Evolutionary conservation across 2,888 invertebrate species (phyloP).

Genomic region (Agrotis clavis): DNA sequence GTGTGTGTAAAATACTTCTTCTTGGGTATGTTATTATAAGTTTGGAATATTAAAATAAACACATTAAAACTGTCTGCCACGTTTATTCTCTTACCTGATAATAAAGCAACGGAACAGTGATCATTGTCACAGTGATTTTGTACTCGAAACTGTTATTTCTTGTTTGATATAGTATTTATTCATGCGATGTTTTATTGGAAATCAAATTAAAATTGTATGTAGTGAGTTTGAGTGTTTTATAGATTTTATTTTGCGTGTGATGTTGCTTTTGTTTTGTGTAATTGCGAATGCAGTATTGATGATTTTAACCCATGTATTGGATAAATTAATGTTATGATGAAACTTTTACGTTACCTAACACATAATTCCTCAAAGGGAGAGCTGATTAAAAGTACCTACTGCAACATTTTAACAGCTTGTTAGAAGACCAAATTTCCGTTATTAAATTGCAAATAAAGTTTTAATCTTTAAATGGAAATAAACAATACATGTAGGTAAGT

Average conservation of each 20-base stretch:
- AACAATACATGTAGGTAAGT: neutral
- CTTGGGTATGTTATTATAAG: too few species aligned
- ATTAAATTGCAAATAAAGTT: neutral
- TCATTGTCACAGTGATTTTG: constrained; percentile 51
- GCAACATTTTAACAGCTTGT: too few species aligned
- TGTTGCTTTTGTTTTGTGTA: neutral
- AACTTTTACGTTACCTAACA: too few species aligned
- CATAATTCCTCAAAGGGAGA: too few species aligned
- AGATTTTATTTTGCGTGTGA: constrained; percentile 3
- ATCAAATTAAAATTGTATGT: constrained; percentile 28
- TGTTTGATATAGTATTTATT: constrained; percentile 31
- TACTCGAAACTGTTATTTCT: constrained; percentile 50
- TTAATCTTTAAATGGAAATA: neutral
- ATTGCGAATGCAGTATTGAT: neutral
- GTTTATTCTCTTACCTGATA: too few species aligned
- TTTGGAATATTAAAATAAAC: too few species aligned
- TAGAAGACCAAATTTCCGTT: too few species aligned
- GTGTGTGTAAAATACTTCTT: too few species aligned
- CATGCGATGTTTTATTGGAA: constrained; percentile 36
- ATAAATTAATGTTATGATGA: neutral
- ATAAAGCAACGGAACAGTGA: constrained; percentile 24
- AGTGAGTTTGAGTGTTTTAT: neutral
- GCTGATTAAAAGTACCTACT: too few species aligned
- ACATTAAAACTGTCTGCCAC: too few species aligned
- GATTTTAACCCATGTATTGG: neutral